These are phyloP conservation scores for Pygoscelis adeliae DNA, from an alignment of 2,113 vertebrate species.

Conservation along the genomic window DNA sequence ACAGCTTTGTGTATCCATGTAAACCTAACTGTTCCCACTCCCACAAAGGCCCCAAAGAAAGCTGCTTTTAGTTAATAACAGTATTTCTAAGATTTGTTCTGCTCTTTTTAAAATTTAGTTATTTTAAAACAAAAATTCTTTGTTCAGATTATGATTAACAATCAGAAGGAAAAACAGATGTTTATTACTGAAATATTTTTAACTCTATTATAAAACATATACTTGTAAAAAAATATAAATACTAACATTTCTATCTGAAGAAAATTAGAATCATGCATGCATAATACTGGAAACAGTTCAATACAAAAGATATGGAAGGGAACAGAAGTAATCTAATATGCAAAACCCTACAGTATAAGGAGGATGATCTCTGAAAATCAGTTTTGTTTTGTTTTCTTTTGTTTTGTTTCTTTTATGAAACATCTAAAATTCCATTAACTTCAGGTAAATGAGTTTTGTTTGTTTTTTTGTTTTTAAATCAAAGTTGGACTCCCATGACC, in stretches of 20 bases:
- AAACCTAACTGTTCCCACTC: neutral
- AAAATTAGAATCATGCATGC: neutral
- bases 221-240: neutral
- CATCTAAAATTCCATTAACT: neutral
- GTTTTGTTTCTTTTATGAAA: neutral
- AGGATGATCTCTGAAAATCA: neutral
- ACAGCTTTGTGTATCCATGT: neutral
- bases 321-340: neutral
- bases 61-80: neutral
- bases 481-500: accelerated
- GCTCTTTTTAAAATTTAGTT: neutral
- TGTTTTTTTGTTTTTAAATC: neutral
- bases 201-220: neutral
- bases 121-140: neutral
- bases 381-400: neutral
- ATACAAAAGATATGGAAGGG: neutral
- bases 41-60: neutral
- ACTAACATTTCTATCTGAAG: neutral
- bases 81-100: neutral
- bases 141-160: neutral
- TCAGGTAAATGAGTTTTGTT: neutral
- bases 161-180: neutral
- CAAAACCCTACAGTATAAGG: accelerated
- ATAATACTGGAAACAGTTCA: neutral
- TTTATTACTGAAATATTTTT: neutral